A percentile compares a stretch with the other conserved stretches of the same genome.
Conservation (phyloP, 2,797 vertebrate genomes). For the Mastacembelus armatus region DNA sequence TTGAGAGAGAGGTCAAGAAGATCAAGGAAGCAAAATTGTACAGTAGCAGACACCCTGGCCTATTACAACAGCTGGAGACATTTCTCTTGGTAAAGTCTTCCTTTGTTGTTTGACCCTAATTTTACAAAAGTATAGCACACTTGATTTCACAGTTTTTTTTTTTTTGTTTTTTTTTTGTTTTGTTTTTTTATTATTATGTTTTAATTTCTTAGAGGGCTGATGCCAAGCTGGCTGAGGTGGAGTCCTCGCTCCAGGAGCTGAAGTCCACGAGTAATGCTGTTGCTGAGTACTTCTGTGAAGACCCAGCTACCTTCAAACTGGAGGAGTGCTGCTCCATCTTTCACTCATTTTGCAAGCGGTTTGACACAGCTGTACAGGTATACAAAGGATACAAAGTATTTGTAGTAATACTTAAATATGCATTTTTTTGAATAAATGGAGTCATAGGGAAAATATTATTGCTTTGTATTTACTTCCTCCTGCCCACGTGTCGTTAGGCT, state of each 20-base stretch:
- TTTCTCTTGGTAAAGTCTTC: conserved; percentile 76
- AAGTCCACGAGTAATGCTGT: conserved; percentile 65
- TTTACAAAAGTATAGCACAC: background rate
- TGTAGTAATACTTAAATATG: background rate
- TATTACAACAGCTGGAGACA: conserved; percentile 78
- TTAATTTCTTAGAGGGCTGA: conserved; percentile 77
- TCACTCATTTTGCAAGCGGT: conserved; percentile 85
- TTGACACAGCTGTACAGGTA: conserved; percentile 83
- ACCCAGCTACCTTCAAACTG: conserved; percentile 81
- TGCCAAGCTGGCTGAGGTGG: conserved; percentile 66
- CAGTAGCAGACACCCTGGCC: conserved; percentile 65
- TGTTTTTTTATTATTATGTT: background rate
- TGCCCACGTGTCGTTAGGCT: no score
- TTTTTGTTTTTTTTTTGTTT: background rate
- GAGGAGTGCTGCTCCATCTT: conserved; percentile 88
- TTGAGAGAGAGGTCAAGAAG: conserved; percentile 78
- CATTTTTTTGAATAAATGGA: background rate
- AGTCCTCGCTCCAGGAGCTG: conserved; percentile 69
- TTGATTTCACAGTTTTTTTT: background rate
- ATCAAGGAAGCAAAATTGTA: conserved; percentile 75
- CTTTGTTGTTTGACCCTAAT: background rate
- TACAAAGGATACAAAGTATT: background rate
- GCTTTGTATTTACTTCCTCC: background rate
- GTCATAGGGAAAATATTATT: background rate
- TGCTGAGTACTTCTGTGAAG: conserved; percentile 87